Base-by-base conservation (phyloP, 2,113 vertebrate genomes). In the Triplophysa siluroides region DNA sequence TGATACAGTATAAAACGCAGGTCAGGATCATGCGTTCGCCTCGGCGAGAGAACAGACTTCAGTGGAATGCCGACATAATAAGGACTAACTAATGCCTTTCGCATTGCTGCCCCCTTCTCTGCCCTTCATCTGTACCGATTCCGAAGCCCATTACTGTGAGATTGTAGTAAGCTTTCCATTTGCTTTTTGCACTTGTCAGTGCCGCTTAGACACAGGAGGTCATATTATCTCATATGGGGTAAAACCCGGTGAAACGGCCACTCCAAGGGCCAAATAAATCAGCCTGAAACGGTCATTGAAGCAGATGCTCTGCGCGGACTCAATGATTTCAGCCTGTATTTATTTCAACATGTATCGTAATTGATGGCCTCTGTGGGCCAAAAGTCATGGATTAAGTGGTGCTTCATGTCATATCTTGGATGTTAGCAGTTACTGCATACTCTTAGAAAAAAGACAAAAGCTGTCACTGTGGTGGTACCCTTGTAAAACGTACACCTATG, bases 11-110 rank as follows among this genome's bases (percentile, higher is more conserved):
- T 50, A 52, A 71, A 78, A 78, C 66, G 61, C 63, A 72, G 70
- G 68, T 81, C 78, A 62, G 65, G 74, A 68, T 71, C 60, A 76
- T 67, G 41, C 62, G 72, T 63, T 78, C 63, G 79, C 66, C 47
- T 78, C 79, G 10, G 63, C 2, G 33, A 38, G 33, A 78, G 66
- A 29, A 58, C 58, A 82, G 56, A 65, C 56, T 72, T 71, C 54
- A 73, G 76, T 82, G 74, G 74, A 79, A 66, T 72, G 41, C 24
- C n/a, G 73, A 70, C 65, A 80, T 80, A 80, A 74, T 80, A 74
- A 75, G 64, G 70, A 80, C 50, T 62, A 79, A 79, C 60, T 80
- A 79, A 79, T 79, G 68, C 68, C 68, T 72, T 79, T 60, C 16
- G 23, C 29, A 66, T 79, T 79, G 65, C 43, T 76, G 29, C 19